These are phyloP conservation scores for Scrobipalpa costella DNA, from an alignment of 2,888 invertebrate genomes.

Conservation along the genomic window DNA sequence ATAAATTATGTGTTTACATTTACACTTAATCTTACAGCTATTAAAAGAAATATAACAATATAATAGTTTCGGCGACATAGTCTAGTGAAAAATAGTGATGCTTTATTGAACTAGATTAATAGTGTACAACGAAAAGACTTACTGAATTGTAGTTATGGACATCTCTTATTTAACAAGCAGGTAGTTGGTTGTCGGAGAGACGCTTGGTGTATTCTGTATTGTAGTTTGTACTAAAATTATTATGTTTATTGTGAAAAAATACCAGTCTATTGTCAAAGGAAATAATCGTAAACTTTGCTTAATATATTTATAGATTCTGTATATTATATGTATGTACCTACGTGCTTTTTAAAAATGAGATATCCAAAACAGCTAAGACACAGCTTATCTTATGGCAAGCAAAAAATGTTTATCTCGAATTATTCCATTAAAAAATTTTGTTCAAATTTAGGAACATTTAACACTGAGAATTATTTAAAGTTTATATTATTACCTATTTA, in stretches of 20 bases:
- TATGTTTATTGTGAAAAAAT: constrained; percentile 7
- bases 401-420: constrained; percentile 56
- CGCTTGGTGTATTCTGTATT: constrained; percentile 1
- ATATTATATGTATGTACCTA: neutral
- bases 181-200: neutral
- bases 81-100: constrained; percentile 37
- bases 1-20: constrained; percentile 78
- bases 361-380: constrained; percentile 11
- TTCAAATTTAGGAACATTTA: constrained; percentile 80
- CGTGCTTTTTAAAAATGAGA: constrained; percentile 1
- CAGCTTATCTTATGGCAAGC: constrained; percentile 72
- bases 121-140: constrained; percentile 26
- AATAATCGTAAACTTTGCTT: neutral
- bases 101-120: constrained; percentile 32
- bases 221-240: neutral
- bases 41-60: constrained; percentile 63
- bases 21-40: constrained; percentile 72
- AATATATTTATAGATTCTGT: neutral
- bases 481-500: constrained; percentile 71
- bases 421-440: constrained; percentile 63
- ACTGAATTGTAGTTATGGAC: constrained; percentile 23
- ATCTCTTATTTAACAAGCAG: neutral
- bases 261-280: constrained; percentile 10
- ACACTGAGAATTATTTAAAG: constrained; percentile 76
- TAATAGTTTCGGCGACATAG: constrained; percentile 51